Evolutionary conservation across 2,113 vertebrate genomes (phyloP).

Genomic region (Corvus hawaiiensis): DNA sequence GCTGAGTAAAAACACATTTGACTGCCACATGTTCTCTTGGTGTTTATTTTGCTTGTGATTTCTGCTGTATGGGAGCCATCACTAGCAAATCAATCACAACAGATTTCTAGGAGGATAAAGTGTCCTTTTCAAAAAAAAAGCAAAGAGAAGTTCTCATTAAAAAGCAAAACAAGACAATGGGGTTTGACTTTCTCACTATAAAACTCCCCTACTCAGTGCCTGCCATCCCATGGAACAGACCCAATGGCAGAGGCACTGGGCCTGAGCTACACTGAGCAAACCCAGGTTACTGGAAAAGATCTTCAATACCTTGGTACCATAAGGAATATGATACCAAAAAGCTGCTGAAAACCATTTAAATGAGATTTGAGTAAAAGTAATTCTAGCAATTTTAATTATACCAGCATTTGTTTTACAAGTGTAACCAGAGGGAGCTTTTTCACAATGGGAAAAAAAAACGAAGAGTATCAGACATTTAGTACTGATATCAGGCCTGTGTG

Average conservation of each 20-base stretch:
- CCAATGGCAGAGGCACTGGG: background rate
- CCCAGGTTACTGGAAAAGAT: background rate
- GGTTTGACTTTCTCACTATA: background rate
- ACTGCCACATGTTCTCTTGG: background rate
- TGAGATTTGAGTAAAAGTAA: background rate
- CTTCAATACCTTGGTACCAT: background rate
- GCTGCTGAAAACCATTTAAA: background rate
- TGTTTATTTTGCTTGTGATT: background rate
- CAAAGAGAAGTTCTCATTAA: background rate
- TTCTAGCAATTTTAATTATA: background rate
- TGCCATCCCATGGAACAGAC: background rate
- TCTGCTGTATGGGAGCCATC: background rate
- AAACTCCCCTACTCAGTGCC: background rate
- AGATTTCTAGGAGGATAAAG: background rate
- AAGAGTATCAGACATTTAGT: background rate
- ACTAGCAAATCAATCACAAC: background rate
- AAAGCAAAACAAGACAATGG: background rate
- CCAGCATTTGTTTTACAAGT: background rate
- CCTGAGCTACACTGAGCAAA: background rate
- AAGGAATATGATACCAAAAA: background rate
- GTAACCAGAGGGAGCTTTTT: background rate
- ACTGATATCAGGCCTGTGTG: background rate
- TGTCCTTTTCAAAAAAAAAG: background rate
- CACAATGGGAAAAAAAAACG: background rate
- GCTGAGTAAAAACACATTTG: background rate